Evolutionary conservation across 2,113 vertebrate genomes (phyloP).

Genomic region (Nothoprocta perdicaria): DNA sequence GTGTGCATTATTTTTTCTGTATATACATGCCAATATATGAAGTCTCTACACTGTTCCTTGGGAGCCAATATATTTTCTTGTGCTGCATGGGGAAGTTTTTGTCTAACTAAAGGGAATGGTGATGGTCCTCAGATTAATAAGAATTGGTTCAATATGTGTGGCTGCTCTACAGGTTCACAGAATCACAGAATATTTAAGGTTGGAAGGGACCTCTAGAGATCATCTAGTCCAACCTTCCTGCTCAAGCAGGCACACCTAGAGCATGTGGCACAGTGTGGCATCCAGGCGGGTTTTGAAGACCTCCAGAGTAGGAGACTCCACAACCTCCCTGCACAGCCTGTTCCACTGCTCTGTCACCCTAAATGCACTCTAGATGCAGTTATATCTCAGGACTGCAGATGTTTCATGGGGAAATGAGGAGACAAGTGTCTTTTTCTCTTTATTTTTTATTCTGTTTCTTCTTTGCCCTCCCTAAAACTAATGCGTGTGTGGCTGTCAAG

Average conservation of each 20-base stretch:
- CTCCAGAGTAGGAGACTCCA: too few species aligned
- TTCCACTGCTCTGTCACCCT: too few species aligned
- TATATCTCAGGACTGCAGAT: neutral
- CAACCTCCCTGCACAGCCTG: too few species aligned
- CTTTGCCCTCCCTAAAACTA: neutral
- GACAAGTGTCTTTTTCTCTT: neutral
- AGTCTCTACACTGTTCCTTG: neutral
- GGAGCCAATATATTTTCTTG: neutral
- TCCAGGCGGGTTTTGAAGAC: too few species aligned
- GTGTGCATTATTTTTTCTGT: too few species aligned
- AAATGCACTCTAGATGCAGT: neutral
- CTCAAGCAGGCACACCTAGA: too few species aligned
- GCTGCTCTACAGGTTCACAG: too few species aligned
- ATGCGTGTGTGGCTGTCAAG: fast-evolving
- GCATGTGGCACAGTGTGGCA: too few species aligned
- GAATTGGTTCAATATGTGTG: neutral
- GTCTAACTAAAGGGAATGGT: neutral
- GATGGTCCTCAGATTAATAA: neutral
- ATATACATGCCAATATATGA: fast-evolving
- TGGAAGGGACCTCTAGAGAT: too few species aligned
- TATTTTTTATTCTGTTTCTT: neutral
- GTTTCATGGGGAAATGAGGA: neutral
- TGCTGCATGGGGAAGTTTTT: neutral
- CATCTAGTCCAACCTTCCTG: too few species aligned
- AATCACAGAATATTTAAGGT: too few species aligned